These are phyloP conservation scores for Lepus townsendii DNA, from an alignment of 2,797 vertebrate genomes.

Conservation along the genomic window DNA sequence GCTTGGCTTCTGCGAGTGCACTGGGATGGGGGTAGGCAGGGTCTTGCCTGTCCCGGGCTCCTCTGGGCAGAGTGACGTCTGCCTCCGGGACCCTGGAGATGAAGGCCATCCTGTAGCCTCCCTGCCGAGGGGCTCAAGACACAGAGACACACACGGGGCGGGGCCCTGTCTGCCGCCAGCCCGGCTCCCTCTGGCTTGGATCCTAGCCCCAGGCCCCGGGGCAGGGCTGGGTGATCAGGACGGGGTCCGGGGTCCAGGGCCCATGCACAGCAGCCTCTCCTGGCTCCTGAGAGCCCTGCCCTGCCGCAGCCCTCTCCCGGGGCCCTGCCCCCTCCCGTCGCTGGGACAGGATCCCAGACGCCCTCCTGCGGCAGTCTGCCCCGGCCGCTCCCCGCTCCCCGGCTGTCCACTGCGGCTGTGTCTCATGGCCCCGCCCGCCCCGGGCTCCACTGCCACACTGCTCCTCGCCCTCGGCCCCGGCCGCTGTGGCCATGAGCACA, in stretches of 20 bases:
- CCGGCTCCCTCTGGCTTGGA: not conserved
- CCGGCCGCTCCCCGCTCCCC: not conserved
- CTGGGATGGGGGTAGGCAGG: not conserved
- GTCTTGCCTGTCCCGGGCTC: not conserved
- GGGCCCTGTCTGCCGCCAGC: not conserved
- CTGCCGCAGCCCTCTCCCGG: not conserved
- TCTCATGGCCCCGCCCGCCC: not conserved
- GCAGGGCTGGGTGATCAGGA: not conserved
- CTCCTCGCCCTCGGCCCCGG: not conserved
- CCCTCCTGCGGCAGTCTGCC: not conserved
- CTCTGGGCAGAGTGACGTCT: not conserved
- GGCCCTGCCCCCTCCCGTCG: too few relatives aligned
- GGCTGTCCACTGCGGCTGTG: not conserved
- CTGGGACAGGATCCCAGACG: not conserved
- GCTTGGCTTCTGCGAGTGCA: not conserved
- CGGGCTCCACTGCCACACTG: not conserved
- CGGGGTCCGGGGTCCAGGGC: not conserved
- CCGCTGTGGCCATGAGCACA: not conserved
- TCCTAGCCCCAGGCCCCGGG: not conserved
- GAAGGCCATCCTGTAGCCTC: not conserved
- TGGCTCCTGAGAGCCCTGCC: not conserved
- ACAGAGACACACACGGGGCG: not conserved
- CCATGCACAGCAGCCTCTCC: not conserved
- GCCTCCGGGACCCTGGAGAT: not conserved
- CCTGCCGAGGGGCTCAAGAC: not conserved